Evolutionary conservation across 2,888 invertebrate genomes (phyloP), one percentile per base, ranked within the genome.

Genomic region (Melikaiella ostensackeni): DNA sequence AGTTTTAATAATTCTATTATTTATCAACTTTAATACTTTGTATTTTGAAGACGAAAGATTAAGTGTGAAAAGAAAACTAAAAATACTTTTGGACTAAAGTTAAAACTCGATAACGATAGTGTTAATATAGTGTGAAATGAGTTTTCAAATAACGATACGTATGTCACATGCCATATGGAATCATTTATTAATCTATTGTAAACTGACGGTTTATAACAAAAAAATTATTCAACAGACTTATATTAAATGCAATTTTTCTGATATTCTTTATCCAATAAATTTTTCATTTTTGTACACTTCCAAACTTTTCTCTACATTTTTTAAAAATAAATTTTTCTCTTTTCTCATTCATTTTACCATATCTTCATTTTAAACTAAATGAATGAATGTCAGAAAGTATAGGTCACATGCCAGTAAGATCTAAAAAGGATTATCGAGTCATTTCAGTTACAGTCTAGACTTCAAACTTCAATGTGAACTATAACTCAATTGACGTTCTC

Each of bases 351-450:
- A 38, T 13, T 38, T 11, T 13, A 13, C 16, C 42, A 2, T 42
- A 16, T 16, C 19, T 1, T n/a, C n/a, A n/a, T n/a, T n/a, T n/a
- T n/a, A n/a, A n/a, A n/a, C n/a, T n/a, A n/a, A n/a, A n/a, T n/a
- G n/a, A n/a, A n/a, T n/a, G n/a, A n/a, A n/a, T n/a, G n/a, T n/a
- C n/a, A n/a, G 24, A 19, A 66, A 38, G 42, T 64, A 38, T 66
- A 46, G 66, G 42, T 66, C 66, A 66, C 46, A 66, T 46, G 66
- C 66, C 24, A 27, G 27, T 66, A 66, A 66, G 42, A n/a, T 42
- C 46, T 66, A 66, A 66, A 66, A 46, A 66, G 46, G 42, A 66
- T 66, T 66, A 66, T 46, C 42, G 66, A 66, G 46, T 66, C 46
- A 42, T 30, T 46, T 66, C 16, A 7, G 27, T 46, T 46, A 27